Base-by-base conservation (phyloP, 2,888 invertebrate genomes). In the Sarcophaga subvicina region DNA sequence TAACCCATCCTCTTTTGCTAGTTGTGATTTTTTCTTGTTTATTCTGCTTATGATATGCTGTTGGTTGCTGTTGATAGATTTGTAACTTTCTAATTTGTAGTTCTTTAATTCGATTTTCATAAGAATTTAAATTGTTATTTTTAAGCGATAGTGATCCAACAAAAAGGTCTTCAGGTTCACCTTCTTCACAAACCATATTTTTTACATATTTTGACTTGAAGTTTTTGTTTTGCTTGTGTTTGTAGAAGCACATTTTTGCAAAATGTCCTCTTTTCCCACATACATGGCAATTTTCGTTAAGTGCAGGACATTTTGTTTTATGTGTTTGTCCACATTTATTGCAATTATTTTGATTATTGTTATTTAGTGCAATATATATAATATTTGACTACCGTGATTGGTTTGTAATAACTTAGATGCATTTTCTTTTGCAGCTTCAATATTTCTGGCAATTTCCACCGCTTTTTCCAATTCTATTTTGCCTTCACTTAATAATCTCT, bases 401-500 rank as follows among this genome's bases (percentile, higher is more conserved):
- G 12, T 49, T 64, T 75, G 62, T 45, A 25, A 5, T 2, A 75
- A 25, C 25, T 75, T 47, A 37, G 22, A 66, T 45, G 86, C 80
- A 63, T 84, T 87, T 62, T 78, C 71, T 10, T 82, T 59, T 8
- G 85, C 83, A 27, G 87, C 86, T 54, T 85, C 83, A 17, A 77
- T 67, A 59, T 45, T 77, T 67, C 47, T 14, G 25, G 71, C n/a
- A 6, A 22, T 22, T 22, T 22, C 22, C 22, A 22, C 22, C 22
- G 22, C 22, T 22, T 22, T 22, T 22, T 62, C 47, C 22, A 88
- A 67, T 45, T 27, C 60, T 4, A 83, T 86, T 54, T 66, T 69
- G 0, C 85, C 87, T 80, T 88, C 86, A 59, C 73, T 88, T 12
- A 88, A 67, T 22, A 88, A 47, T n/a, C 77, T 83, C 83, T 89